phyloP scores from a whole-genome alignment of 2,113 vertebrate species.

The Spermophilus dauricus region DNA sequence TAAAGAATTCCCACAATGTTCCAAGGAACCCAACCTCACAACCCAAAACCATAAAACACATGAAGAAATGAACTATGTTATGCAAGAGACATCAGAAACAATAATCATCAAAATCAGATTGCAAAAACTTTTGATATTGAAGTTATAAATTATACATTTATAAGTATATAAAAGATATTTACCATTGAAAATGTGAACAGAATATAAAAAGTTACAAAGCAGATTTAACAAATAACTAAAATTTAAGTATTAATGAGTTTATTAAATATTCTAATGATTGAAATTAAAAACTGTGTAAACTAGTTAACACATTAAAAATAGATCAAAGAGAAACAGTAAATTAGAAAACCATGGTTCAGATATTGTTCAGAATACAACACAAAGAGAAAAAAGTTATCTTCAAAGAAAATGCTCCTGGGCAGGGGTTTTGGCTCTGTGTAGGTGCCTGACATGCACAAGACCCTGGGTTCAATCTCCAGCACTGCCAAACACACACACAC shows the following conservation, averaged over 20 bases:
- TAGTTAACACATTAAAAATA: background rate
- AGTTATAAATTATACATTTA: background rate
- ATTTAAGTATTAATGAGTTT: background rate
- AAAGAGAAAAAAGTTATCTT: background rate
- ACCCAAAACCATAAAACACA: background rate
- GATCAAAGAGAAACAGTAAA: background rate
- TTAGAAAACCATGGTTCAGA: background rate
- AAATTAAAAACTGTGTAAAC: background rate
- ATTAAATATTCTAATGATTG: background rate
- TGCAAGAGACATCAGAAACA: background rate
- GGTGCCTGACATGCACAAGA: background rate
- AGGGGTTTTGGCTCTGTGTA: no score
- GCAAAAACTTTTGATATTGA: background rate
- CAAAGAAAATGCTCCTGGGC: background rate
- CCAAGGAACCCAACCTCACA: background rate
- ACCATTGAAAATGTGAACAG: background rate
- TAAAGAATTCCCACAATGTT: background rate
- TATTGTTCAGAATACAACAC: background rate
- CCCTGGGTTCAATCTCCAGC: background rate
- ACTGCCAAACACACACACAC: background rate
- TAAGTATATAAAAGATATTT: background rate
- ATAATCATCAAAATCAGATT: background rate
- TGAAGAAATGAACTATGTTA: background rate
- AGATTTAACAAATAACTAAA: background rate
- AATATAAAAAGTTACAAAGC: background rate